phyloP scores from a whole-genome alignment of 1,140 invertebrate species.

The Neotoxoptera formosana region DNA sequence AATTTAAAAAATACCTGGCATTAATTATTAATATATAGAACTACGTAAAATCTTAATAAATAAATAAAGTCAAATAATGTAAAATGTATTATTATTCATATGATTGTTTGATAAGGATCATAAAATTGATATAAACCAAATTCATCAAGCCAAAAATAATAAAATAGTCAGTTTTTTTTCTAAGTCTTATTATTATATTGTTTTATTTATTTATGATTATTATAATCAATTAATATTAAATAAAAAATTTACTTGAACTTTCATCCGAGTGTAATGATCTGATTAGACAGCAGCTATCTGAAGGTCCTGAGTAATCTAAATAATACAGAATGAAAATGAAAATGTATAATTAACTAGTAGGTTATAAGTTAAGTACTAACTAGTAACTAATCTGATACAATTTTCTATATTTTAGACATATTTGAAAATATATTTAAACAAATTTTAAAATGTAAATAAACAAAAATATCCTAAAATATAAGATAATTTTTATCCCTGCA shows the following conservation, averaged over 20 bases:
- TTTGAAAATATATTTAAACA: background rate
- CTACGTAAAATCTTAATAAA: background rate
- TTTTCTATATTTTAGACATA: background rate
- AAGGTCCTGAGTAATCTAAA: constrained; percentile 36
- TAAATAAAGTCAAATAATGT: background rate
- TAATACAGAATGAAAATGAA: background rate
- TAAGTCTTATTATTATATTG: background rate
- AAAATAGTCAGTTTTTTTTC: background rate
- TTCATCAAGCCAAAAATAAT: background rate
- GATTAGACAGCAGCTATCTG: background rate
- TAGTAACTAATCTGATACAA: background rate
- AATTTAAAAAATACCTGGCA: no score
- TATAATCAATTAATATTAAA: background rate
- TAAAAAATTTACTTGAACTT: background rate
- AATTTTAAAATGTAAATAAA: background rate
- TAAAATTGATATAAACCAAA: background rate
- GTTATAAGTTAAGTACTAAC: background rate
- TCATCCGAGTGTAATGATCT: background rate
- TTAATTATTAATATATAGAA: no score
- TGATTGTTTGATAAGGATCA: background rate
- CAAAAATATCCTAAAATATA: background rate
- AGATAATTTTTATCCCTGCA: background rate
- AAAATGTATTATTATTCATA: background rate
- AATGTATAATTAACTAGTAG: background rate
- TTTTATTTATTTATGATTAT: background rate